phyloP scores from a whole-genome alignment of 2,888 invertebrate genomes.

The Venusia cambrica region DNA sequence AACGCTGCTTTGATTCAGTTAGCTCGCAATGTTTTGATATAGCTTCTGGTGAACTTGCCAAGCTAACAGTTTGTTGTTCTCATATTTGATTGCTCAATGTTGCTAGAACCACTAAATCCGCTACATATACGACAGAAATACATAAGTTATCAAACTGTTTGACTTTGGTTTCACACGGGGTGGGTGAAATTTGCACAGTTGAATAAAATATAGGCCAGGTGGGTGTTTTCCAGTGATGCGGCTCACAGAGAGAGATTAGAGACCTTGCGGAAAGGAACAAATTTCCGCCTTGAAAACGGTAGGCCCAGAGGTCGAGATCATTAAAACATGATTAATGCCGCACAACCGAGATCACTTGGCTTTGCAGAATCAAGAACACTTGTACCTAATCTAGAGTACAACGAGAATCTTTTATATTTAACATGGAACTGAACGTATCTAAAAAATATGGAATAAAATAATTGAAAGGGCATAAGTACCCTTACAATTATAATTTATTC shows the following conservation, averaged over 20 bases:
- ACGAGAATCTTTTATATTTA: too few species aligned
- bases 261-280: conserved; percentile 33
- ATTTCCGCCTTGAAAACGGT: conserved; percentile 39
- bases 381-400: conserved; percentile 12
- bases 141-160: conserved; percentile 4
- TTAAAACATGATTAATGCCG: conserved; percentile 42
- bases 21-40: conserved; percentile 19
- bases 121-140: background rate
- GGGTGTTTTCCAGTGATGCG: conserved; percentile 8
- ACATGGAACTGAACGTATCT: too few species aligned
- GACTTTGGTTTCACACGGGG: conserved; percentile 8
- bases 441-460: too few species aligned
- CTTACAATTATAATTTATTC: too few species aligned
- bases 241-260: conserved; percentile 31
- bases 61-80: conserved; percentile 8
- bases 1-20: conserved; percentile 30
- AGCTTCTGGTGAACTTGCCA: conserved; percentile 15
- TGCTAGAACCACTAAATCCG: conserved; percentile 2
- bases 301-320: conserved; percentile 34
- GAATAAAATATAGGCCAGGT: conserved; percentile 22
- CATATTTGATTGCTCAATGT: conserved; percentile 2
- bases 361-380: conserved; percentile 11
- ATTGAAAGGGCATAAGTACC: too few species aligned
- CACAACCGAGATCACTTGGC: conserved; percentile 15
- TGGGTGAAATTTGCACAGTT: conserved; percentile 5